Percentiles rank a stretch among this genome's conserved stretches.
These are phyloP conservation scores for Conomelus anceps DNA, from an alignment of 2,888 invertebrate species.

Conservation along the genomic window DNA sequence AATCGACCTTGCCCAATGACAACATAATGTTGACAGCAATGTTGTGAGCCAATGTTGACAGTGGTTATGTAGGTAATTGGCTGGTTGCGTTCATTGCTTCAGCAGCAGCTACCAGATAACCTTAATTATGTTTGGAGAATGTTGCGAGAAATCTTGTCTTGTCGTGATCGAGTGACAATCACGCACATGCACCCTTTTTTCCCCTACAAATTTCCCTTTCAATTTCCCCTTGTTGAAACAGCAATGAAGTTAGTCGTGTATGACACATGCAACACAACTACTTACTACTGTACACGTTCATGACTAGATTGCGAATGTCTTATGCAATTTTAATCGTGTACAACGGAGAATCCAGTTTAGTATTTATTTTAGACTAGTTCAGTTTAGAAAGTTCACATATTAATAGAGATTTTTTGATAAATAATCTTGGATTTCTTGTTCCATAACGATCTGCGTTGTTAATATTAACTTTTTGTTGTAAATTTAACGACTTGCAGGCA, in stretches of 20 bases:
- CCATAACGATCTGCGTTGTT: too few relatives aligned
- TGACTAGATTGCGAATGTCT: too few relatives aligned
- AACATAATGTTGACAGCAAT: background rate
- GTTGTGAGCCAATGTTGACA: background rate
- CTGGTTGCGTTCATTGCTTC: background rate
- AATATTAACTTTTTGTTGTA: too few relatives aligned
- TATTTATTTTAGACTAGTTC: too few relatives aligned
- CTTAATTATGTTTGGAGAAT: background rate
- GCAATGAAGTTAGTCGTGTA: background rate
- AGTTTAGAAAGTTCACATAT: too few relatives aligned
- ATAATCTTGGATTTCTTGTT: too few relatives aligned
- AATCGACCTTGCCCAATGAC: background rate
- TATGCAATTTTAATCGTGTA: too few relatives aligned
- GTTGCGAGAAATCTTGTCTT: background rate
- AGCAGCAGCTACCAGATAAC: background rate
- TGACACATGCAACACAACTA: too few relatives aligned
- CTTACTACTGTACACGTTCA: too few relatives aligned
- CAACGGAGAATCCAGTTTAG: too few relatives aligned
- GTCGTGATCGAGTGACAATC: background rate
- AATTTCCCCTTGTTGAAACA: background rate
- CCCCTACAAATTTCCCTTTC: background rate
- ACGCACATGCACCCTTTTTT: background rate
- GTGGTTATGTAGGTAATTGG: background rate
- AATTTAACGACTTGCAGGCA: too few relatives aligned
- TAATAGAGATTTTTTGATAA: too few relatives aligned